Percentiles rank a stretch among this genome's conserved stretches.
Evolutionary conservation across 2,888 invertebrate species (phyloP).

Genomic region (Bruchidius siliquastri): DNA sequence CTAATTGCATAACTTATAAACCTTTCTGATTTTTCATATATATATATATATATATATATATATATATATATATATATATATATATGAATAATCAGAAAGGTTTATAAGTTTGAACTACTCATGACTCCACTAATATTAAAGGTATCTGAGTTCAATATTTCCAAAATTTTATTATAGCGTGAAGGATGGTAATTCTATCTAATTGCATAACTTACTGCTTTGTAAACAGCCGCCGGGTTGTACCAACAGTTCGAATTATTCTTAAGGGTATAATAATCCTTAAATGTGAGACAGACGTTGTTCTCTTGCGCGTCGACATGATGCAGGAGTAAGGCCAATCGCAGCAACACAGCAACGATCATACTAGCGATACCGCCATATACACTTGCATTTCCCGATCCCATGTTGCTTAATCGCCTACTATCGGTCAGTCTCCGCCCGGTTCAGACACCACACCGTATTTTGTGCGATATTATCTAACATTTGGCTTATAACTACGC

Average conservation of each 20-base stretch:
- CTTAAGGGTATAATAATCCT: conserved; percentile 40
- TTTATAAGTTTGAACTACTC: too few species aligned
- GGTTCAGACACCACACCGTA: conserved; percentile 4
- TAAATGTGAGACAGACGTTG: conserved; percentile 42
- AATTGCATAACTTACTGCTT: conserved; percentile 33
- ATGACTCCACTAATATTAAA: too few species aligned
- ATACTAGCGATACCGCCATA: neutral
- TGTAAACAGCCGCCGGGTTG: conserved; percentile 36
- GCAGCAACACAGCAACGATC: neutral
- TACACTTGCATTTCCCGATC: conserved; percentile 5
- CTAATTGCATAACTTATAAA: too few species aligned
- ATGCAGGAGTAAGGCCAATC: conserved; percentile 7
- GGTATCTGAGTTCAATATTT: too few species aligned
- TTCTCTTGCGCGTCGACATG: conserved; percentile 23
- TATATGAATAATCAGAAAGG: too few species aligned
- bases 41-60: too few species aligned
- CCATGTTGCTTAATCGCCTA: neutral
- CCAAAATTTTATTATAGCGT: too few species aligned
- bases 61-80: too few species aligned
- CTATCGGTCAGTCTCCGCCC: neutral
- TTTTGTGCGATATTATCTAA: conserved; percentile 17
- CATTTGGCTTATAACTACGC: conserved; percentile 18
- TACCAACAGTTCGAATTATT: conserved; percentile 43
- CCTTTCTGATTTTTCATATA: too few species aligned
- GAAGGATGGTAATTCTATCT: too few species aligned